Evolutionary conservation across 2,888 invertebrate genomes (phyloP), one percentile per base, ranked within the genome.

Genomic region (Argyresthia goedartella): DNA sequence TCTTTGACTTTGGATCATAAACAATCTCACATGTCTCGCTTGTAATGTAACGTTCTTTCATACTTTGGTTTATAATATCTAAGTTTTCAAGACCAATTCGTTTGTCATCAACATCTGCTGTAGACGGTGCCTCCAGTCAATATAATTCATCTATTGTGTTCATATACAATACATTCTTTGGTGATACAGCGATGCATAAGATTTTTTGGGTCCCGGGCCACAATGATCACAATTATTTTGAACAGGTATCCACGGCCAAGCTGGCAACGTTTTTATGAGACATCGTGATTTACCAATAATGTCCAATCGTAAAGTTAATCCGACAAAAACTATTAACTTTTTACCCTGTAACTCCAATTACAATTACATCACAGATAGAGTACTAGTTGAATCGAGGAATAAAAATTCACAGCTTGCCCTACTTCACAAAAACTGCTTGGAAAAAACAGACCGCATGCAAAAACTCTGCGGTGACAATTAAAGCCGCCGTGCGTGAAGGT

Each of bases 401-500:
- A 47, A 47, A 47, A 25, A 10, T 36, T 7, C 39, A 8, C 10
- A 39, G 11, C 15, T 47, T 33, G 25, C n/a, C 25, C 11, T 8
- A 33, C 13, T 9, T 8, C 14, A n/a, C 25, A 34, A 34, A 25
- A 47, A 47, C 33, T 34, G 47, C 1, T 3, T 47, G 47, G 9
- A 47, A 47, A 47, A 47, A 47, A 15, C 15, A n/a, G 49, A 9
- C n/a, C 49, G 11, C 50, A 50, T 51, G 51, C 45, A 51, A 51
- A 51, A 51, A 51, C 34, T 25, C 36, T 10, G 35, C 45, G 45
- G 49, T 41, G 49, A 50, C 49, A 50, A 50, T 25, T 41, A 50
- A 50, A 49, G 49, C 49, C 41, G 42, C 49, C 34, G 50, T 25
- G 25, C n/a, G n/a, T 33, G 50, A 41, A 49, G 51, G 51, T 51